These are phyloP conservation scores for Haliaeetus leucogaster DNA, from an alignment of 2,113 vertebrate genomes.

Conservation along the genomic window DNA sequence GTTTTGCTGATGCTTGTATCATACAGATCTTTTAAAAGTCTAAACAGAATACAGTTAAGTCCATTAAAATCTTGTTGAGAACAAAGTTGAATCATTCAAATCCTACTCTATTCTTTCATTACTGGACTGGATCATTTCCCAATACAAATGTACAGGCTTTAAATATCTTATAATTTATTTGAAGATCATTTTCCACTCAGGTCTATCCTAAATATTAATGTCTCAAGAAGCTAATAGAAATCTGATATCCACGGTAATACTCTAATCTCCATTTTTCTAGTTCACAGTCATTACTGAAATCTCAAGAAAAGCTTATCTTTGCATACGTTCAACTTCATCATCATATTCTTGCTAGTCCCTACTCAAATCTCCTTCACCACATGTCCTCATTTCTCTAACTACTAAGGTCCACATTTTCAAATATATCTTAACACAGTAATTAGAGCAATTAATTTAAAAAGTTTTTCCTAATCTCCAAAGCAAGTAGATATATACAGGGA, in stretches of 20 bases:
- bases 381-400: not conserved
- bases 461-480: not conserved
- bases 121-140: not conserved
- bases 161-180: conserved; percentile 57
- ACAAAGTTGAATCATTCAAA: not conserved
- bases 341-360: not conserved
- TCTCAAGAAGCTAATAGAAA: conserved; percentile 48
- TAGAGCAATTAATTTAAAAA: not conserved
- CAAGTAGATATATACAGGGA: not conserved
- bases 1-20: not conserved
- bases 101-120: not conserved
- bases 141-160: conserved; percentile 26
- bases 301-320: conserved; percentile 41
- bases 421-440: not conserved
- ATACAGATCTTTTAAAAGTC: not conserved
- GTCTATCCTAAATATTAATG: conserved; percentile 44
- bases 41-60: not conserved
- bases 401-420: not conserved
- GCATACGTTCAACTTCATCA: not conserved
- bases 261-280: conserved; percentile 20
- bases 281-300: conserved; percentile 13
- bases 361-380: not conserved
- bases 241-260: conserved; percentile 34
- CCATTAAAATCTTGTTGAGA: not conserved
- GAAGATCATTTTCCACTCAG: conserved; percentile 33